Evolutionary conservation across 2,797 vertebrate species (phyloP).

Genomic region (Pseudocheirus occidentalis): DNA sequence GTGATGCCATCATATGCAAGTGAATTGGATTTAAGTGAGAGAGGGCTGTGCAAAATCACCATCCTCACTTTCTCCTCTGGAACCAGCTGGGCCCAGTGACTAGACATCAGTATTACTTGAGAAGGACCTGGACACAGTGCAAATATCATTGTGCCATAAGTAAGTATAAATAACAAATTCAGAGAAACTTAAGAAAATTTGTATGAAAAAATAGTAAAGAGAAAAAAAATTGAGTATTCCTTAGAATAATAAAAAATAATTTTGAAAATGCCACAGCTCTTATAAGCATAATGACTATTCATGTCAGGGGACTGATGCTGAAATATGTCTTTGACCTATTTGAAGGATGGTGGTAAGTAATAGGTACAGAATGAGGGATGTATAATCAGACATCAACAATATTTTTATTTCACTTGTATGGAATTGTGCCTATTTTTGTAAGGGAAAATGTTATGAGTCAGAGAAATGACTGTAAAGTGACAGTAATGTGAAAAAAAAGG

Average conservation of each 20-base stretch:
- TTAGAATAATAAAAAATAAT: background rate
- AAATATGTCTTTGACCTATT: background rate
- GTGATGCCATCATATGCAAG: no score
- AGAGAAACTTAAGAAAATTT: background rate
- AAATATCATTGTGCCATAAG: background rate
- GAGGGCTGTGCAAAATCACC: no score
- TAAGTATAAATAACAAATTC: background rate
- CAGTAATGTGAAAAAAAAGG: background rate
- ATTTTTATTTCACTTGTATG: background rate
- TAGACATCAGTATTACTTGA: no score
- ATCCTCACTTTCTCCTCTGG: no score
- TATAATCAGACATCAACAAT: background rate
- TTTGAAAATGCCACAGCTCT: background rate
- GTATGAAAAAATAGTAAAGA: background rate
- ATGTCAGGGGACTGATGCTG: background rate
- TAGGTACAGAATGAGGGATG: background rate
- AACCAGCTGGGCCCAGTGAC: no score
- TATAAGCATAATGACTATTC: background rate
- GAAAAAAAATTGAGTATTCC: accelerated
- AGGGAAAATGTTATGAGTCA: background rate
- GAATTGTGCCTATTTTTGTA: background rate
- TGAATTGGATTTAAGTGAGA: no score
- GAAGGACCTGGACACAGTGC: no score
- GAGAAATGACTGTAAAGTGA: background rate
- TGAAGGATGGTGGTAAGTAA: background rate